These are phyloP conservation scores for Sebastes reedi DNA, from an alignment of 2,797 vertebrate species.

Conservation along the genomic window DNA sequence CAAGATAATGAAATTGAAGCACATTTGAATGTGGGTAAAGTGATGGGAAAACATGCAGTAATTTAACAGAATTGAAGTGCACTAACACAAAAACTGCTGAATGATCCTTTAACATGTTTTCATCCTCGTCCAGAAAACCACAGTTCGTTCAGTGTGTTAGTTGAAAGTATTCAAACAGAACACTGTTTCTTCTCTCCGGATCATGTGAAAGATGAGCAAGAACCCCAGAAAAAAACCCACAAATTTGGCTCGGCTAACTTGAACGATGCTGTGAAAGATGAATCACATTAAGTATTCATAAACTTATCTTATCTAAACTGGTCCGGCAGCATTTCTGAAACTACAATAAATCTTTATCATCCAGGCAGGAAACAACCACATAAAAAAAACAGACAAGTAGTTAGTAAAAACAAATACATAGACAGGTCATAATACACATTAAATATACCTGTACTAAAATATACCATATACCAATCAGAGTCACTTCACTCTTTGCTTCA, in stretches of 20 bases:
- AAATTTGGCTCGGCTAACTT: not conserved
- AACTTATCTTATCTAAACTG: not conserved
- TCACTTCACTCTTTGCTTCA: not conserved
- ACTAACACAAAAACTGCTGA: not conserved
- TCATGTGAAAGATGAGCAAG: constrained; percentile 10
- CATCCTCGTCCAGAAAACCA: not conserved
- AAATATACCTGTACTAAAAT: too few relatives aligned
- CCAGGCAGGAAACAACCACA: not conserved
- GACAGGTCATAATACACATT: too few relatives aligned
- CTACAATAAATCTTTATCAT: too few relatives aligned
- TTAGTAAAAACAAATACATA: too few relatives aligned
- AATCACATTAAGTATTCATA: not conserved
- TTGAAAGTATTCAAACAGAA: not conserved
- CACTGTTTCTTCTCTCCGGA: not conserved
- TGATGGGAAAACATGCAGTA: not conserved
- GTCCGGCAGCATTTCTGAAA: constrained; percentile 11
- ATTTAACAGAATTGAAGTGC: not conserved
- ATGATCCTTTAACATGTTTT: not conserved
- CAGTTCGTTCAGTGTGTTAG: not conserved
- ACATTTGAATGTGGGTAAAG: not conserved
- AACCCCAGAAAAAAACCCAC: not conserved
- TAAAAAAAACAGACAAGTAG: not conserved
- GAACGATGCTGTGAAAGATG: not conserved
- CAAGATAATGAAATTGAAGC: not conserved
- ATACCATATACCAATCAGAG: not conserved